Evolutionary conservation across 2,888 invertebrate species (phyloP), one percentile per base, ranked within the genome.

Genomic region (Drosophila bunnanda): DNA sequence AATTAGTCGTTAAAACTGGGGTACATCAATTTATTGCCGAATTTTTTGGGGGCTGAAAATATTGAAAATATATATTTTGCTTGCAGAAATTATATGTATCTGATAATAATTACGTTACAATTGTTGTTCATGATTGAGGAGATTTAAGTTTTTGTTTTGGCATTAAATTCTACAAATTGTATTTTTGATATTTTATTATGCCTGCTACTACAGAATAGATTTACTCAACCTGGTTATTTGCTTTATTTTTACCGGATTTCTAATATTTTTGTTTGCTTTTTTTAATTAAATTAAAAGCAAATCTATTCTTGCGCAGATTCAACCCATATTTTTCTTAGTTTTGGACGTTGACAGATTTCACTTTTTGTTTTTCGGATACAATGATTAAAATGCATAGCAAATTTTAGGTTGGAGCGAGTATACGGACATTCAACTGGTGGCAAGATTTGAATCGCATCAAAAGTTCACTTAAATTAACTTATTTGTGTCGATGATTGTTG

Each of bases 301-400:
- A 39, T 55, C 39, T 41, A 55, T 55, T 59, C 56, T 17, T 12
- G 59, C 39, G 55, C 20, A 32, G 50, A 50, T 20, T 50, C 32
- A 50, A 32, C 50, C 20, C 20, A 15, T n/a, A n/a, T n/a, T 32
- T 50, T 50, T 32, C 25, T 34, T 46, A 30, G 36, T 22, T 22
- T 38, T 64, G 64, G 64, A 64, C 64, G 64, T 64, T 58, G 39
- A 39, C 39, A 59, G 57, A 59, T 39, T 62, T 48, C 22, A 25
- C 25, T 25, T 36, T 34, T n/a, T 94, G n/a, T 2, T 46, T 44
- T 44, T 94, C 15, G 36, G 61, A 30, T 62, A 46, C 30, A 59
- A 32, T 30, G 60, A 25, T 62, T 52, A 62, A 76, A 80, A 72
- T 78, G 81, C 70, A 71, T 69, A 64, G 60, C 64, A 81, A 61